Evolutionary conservation across 2,888 invertebrate species (phyloP).

Genomic region (Piscicola geometra): DNA sequence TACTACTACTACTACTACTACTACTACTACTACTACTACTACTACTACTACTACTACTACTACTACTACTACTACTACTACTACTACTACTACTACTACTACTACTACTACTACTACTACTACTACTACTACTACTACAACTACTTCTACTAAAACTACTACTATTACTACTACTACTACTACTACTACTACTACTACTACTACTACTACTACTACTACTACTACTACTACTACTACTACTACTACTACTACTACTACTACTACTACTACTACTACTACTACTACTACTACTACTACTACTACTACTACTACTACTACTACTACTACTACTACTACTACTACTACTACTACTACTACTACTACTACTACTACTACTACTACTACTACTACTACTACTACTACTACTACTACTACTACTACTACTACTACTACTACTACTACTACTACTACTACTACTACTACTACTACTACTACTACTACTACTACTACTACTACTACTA

Average conservation of each 20-base stretch:
- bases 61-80: conserved; percentile 9
- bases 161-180: no score
- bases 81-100: conserved; percentile 9
- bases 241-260: conserved; percentile 9
- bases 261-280: conserved; percentile 9
- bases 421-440: no score
- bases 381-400: no score
- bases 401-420: no score
- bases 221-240: conserved; percentile 9
- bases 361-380: no score
- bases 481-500: no score
- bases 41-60: conserved; percentile 9
- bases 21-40: conserved; percentile 9
- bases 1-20: conserved; percentile 9
- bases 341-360: no score
- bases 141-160: no score
- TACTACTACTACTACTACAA: conserved; percentile 9
- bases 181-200: conserved; percentile 9
- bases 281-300: conserved; percentile 9
- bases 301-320: conserved; percentile 9
- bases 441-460: no score
- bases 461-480: no score
- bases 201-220: conserved; percentile 9
- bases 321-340: no score
- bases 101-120: conserved; percentile 9